A percentile compares a stretch with the other conserved stretches of the same genome.
Evolutionary conservation across 1,140 invertebrate species (phyloP).

Genomic region (Thaumatotibia leucotreta): DNA sequence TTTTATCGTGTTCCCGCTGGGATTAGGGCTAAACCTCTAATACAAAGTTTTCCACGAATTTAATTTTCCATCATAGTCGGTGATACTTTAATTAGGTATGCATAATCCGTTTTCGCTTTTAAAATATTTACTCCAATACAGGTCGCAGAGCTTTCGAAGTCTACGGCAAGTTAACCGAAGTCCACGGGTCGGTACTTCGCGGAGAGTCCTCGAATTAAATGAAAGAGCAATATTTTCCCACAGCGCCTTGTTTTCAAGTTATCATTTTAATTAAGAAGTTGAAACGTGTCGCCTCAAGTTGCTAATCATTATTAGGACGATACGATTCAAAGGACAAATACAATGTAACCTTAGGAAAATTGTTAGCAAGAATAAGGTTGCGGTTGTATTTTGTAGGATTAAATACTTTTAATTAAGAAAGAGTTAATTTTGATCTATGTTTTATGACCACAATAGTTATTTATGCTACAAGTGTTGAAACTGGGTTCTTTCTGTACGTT

Average conservation of each 20-base stretch:
- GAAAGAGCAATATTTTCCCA: slow-evolving; percentile 57
- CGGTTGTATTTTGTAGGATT: not conserved
- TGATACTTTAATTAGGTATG: not conserved
- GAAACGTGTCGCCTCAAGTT: slow-evolving; percentile 33
- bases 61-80: not conserved
- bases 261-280: slow-evolving; percentile 56
- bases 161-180: slow-evolving; percentile 1
- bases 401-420: not conserved
- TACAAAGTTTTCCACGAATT: not conserved
- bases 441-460: no score
- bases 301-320: slow-evolving; percentile 31
- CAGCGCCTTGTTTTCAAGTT: slow-evolving; percentile 46
- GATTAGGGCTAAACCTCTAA: not conserved
- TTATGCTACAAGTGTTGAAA: no score
- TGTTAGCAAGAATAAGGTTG: not conserved
- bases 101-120: not conserved
- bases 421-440: no score
- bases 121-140: not conserved
- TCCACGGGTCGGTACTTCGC: not conserved
- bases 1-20: no score
- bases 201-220: slow-evolving; percentile 41
- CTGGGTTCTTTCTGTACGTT: no score
- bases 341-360: not conserved
- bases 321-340: slow-evolving; percentile 14
- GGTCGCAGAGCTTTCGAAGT: not conserved